Base-by-base conservation (phyloP, 1,140 invertebrate genomes). In the Chelonus insularis region DNA sequence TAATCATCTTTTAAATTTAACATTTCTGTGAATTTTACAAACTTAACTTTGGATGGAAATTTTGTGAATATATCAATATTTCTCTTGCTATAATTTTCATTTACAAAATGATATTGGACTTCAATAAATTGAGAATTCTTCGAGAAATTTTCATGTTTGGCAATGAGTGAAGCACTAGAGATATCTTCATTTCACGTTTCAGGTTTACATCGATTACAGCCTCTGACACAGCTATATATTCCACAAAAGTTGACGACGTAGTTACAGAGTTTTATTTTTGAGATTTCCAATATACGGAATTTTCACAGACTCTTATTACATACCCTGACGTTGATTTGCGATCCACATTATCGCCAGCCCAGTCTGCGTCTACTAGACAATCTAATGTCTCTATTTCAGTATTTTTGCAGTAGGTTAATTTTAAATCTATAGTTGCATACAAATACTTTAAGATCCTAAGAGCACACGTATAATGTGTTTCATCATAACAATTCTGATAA, bases 61-160 rank as follows among this genome's bases (percentile, higher is more conserved):
- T n/a, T n/a, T n/a, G n/a, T n/a, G n/a, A 45, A 47, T 9, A 55
- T 37, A 7, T 56, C 50, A 18, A 56, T 61, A 12, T 14, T 21
- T 2, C 51, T 32, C 5, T 25, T 47, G 18, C 32, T 34, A 21
- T n/a, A 54, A 41, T 51, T 39, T 25, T 60, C 58, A 20, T 60
- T 52, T 8, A 60, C 25, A 32, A 29, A 52, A 29, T 52, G 58
- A 16, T 60, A 60, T 4, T 60, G 58, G 1, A 48, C 34, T 48
- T 64, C 51, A 20, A 64, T 59, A 20, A 60, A 36, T 37, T 59
- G 59, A 1, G 56, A 64, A 25, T 58, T 60, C 20, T 68, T 64
- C n/a, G 67, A 65, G 32, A 68, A 66, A 32, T 68, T 70, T 20
- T 62, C 63, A 62, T 41, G 41, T 67, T 71, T 39, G 3, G 66